Evolutionary conservation across 1,140 invertebrate genomes (phyloP).

Genomic region (Magallana angulata): DNA sequence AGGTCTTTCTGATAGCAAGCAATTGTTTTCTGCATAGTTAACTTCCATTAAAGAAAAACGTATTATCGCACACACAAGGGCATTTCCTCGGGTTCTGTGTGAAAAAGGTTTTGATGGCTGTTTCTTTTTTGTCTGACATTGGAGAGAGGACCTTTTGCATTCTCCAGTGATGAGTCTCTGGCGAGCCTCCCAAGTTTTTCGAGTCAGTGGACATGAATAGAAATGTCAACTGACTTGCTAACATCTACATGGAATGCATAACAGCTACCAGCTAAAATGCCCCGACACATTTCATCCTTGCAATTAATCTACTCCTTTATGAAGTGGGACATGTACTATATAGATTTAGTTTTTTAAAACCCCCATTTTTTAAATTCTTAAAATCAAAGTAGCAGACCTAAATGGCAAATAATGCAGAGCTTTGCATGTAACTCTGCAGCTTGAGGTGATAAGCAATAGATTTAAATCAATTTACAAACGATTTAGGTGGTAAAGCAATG

Average conservation of each 20-base stretch:
- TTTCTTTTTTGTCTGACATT: conserved; percentile 22
- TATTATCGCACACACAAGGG: conserved; percentile 8
- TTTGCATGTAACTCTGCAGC: conserved; percentile 2
- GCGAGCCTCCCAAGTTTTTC: not conserved
- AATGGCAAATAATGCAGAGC: not conserved
- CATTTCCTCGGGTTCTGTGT: not conserved
- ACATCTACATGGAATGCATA: conserved; percentile 19
- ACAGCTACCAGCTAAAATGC: conserved; percentile 8
- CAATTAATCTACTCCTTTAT: not conserved
- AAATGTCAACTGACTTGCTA: conserved; percentile 33
- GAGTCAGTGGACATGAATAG: conserved; percentile 26
- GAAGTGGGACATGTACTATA: not conserved
- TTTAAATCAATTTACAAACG: conserved; percentile 11
- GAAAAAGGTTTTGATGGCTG: not conserved
- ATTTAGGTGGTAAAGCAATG: conserved; percentile 10
- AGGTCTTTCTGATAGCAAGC: not conserved
- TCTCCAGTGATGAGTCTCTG: not conserved
- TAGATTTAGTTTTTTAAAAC: not conserved
- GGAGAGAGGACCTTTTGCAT: conserved; percentile 16
- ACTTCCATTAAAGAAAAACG: conserved; percentile 16
- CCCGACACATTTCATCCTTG: not conserved
- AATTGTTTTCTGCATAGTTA: conserved; percentile 32
- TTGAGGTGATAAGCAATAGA: conserved; percentile 4
- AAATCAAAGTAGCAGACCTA: not conserved
- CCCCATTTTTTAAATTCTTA: not conserved